A percentile compares a stretch with the other conserved stretches of the same genome.
These are phyloP conservation scores for Priocnemis perturbator DNA, from an alignment of 2,888 invertebrate species.

Conservation along the genomic window DNA sequence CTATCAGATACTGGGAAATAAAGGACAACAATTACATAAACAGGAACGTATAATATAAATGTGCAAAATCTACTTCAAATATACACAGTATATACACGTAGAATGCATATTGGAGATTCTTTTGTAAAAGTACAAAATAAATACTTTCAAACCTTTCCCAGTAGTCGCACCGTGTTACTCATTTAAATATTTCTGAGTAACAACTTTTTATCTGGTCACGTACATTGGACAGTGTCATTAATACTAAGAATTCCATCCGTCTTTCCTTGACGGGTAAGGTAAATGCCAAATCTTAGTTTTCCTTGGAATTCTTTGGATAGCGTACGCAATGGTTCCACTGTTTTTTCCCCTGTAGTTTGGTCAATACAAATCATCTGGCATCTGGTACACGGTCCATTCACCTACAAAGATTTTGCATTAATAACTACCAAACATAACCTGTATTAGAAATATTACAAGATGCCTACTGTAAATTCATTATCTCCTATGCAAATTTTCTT, in stretches of 20 bases:
- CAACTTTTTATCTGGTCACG: conserved; percentile 27
- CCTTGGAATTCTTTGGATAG: conserved; percentile 85
- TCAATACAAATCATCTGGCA: conserved; percentile 98
- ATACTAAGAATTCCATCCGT: conserved; percentile 54
- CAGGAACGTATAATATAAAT: not conserved
- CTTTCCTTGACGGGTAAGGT: conserved; percentile 75
- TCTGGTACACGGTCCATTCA: conserved; percentile 88
- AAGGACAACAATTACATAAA: conserved; percentile 19
- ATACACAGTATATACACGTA: too few relatives aligned
- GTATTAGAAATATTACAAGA: conserved; percentile 11
- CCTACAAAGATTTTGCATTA: conserved; percentile 76
- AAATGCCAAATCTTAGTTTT: conserved; percentile 89
- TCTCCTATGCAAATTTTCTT: conserved; percentile 81
- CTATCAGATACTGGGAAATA: not conserved
- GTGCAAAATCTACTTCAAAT: too few relatives aligned
- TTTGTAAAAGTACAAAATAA: not conserved
- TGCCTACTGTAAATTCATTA: conserved; percentile 80
- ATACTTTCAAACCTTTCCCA: conserved; percentile 2
- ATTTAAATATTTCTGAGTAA: not conserved
- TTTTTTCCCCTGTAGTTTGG: conserved; percentile 88
- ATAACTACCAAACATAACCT: conserved; percentile 17
- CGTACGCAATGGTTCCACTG: conserved; percentile 86
- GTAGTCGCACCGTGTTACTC: conserved; percentile 5
- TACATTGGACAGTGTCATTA: conserved; percentile 58
- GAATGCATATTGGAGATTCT: not conserved